Conservation (phyloP, 1,140 invertebrate genomes). For the Eciton burchellii region DNA sequence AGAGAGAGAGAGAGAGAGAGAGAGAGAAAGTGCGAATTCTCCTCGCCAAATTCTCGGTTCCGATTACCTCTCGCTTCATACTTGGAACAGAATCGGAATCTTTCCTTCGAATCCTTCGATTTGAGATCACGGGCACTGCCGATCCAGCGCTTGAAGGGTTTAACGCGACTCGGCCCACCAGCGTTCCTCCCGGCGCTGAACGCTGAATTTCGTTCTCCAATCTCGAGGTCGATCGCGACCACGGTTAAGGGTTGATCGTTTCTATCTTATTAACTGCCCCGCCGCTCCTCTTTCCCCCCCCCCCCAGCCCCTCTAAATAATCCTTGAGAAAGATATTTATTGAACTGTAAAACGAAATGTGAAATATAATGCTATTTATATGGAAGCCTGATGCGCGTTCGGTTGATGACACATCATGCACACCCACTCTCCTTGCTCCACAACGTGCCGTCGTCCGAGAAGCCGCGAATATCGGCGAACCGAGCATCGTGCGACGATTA, state of each 20-base stretch:
- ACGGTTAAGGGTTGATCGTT: constrained; percentile 61
- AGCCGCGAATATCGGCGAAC: constrained; percentile 58
- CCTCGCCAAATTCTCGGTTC: background rate
- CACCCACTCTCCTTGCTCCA: constrained; percentile 47
- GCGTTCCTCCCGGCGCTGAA: background rate
- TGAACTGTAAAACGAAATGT: constrained; percentile 78
- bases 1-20: too few relatives aligned
- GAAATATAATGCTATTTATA: constrained; percentile 77
- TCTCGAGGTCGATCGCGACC: constrained; percentile 31
- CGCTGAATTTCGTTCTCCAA: background rate
- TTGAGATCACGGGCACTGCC: constrained; percentile 10
- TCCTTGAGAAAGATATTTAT: constrained; percentile 78
- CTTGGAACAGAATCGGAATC: too few relatives aligned
- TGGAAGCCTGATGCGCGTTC: constrained; percentile 53
- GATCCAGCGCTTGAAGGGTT: constrained; percentile 24
- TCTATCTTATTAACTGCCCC: constrained; percentile 40
- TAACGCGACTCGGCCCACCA: background rate
- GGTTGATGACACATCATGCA: constrained; percentile 60
- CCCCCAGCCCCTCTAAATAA: constrained; percentile 74
- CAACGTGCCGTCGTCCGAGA: constrained; percentile 25
- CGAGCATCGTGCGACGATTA: constrained; percentile 60
- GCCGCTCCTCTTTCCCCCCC: background rate
- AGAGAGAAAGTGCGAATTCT: too few relatives aligned
- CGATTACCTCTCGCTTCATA: background rate
- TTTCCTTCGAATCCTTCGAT: background rate